phyloP scores from a whole-genome alignment of 2,888 invertebrate species.

The Caenorhabditis panamensis region DNA sequence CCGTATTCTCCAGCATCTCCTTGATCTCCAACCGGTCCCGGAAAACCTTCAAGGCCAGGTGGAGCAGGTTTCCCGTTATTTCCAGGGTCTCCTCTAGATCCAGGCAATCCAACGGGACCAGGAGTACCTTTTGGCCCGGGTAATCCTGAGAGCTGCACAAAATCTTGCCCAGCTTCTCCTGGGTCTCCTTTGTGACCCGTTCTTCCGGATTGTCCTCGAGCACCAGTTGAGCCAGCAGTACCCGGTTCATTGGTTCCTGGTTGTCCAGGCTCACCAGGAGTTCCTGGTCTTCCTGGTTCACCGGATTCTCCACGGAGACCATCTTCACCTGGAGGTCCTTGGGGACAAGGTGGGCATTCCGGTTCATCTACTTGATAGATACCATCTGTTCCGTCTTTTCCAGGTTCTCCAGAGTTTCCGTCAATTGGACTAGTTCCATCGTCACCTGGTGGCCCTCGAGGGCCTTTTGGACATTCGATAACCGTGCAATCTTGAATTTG shows the following conservation, averaged over 20 bases:
- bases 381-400: conserved; percentile 67
- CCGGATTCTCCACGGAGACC: conserved; percentile 62
- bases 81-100: conserved; percentile 67
- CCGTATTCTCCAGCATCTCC: conserved; percentile 69
- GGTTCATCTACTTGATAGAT: conserved; percentile 66
- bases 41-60: conserved; percentile 64
- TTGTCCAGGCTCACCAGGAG: conserved; percentile 60
- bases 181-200: conserved; percentile 57
- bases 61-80: conserved; percentile 67
- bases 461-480: conserved; percentile 67
- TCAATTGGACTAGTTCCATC: conserved; percentile 65
- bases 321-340: conserved; percentile 65
- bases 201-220: conserved; percentile 64
- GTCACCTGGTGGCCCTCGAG: conserved; percentile 66
- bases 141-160: conserved; percentile 62
- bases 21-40: conserved; percentile 63
- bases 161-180: conserved; percentile 70
- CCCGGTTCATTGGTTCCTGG: conserved; percentile 68
- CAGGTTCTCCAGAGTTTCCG: conserved; percentile 59
- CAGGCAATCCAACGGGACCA: conserved; percentile 64
- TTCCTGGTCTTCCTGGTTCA: conserved; percentile 62
- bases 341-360: conserved; percentile 67
- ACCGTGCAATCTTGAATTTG: conserved; percentile 63
- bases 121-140: conserved; percentile 62
- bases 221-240: conserved; percentile 59